phyloP scores from a whole-genome alignment of 2,113 vertebrate species.

The Fregata magnificens region DNA sequence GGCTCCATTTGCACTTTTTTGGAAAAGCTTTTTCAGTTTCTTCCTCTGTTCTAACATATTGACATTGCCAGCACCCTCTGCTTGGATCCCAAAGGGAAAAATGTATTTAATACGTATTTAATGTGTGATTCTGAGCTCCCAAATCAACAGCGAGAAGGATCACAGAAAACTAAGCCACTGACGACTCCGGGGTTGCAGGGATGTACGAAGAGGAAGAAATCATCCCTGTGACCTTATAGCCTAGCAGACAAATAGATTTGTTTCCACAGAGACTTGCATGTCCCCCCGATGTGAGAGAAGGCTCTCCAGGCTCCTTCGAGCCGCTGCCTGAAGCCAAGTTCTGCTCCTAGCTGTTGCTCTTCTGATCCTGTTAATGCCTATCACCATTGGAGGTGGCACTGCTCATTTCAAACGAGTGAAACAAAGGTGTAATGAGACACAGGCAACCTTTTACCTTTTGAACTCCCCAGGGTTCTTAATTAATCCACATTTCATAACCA shows the following conservation, averaged over 20 bases:
- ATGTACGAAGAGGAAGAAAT: background rate
- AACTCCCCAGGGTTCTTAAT: background rate
- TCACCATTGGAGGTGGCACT: background rate
- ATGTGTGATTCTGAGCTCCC: background rate
- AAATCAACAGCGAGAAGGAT: background rate
- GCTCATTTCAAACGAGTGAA: background rate
- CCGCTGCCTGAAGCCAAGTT: accelerated
- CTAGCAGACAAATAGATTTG: background rate
- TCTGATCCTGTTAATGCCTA: background rate
- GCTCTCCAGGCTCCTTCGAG: background rate
- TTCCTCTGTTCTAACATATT: background rate
- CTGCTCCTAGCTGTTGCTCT: background rate
- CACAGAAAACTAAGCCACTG: background rate
- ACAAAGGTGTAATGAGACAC: background rate
- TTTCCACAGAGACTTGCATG: background rate
- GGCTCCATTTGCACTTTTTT: background rate
- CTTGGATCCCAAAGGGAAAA: background rate
- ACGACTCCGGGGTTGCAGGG: background rate
- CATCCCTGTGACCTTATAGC: background rate
- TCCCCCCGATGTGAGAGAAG: too few relatives aligned
- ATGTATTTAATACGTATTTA: background rate
- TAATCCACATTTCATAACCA: background rate
- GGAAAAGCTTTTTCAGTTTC: background rate
- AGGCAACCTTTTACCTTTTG: background rate
- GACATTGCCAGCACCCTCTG: background rate